These are phyloP conservation scores for Trichacis sp. DNA, from an alignment of 2,888 invertebrate genomes.

Conservation along the genomic window DNA sequence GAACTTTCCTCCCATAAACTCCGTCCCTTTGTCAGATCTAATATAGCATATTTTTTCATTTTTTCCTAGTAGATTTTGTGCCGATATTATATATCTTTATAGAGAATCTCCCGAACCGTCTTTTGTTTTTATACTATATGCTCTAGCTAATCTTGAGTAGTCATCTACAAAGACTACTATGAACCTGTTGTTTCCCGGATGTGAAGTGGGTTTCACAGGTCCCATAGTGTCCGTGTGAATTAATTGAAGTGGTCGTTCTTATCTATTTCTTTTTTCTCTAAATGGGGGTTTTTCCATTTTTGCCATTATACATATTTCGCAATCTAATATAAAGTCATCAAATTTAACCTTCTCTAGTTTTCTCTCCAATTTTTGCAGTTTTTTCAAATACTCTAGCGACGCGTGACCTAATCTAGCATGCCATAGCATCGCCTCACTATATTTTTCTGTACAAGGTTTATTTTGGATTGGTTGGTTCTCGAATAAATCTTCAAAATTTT, in stretches of 20 bases:
- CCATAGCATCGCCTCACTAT: conserved; percentile 25
- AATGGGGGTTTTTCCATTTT: no score
- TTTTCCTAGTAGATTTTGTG: conserved; percentile 31
- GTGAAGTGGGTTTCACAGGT: conserved; percentile 39
- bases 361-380: conserved; percentile 39
- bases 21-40: no score
- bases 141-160: conserved; percentile 34
- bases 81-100: conserved; percentile 28
- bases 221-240: no score
- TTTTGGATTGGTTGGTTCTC: no score
- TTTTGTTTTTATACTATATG: background rate
- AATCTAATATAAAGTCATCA: conserved; percentile 43
- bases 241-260: conserved; percentile 31
- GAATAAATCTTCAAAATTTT: no score
- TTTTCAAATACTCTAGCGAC: conserved; percentile 44
- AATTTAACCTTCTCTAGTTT: conserved; percentile 40
- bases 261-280: conserved; percentile 23
- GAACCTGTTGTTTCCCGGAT: conserved; percentile 31
- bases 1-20: conserved; percentile 30
- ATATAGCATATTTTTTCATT: no score
- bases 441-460: no score
- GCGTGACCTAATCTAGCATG: conserved; percentile 35
- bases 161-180: conserved; percentile 40
- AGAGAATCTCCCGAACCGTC: conserved; percentile 23
- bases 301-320: no score